A percentile compares a stretch with the other conserved stretches of the same genome.
phyloP scores from a whole-genome alignment of 1,140 invertebrate genomes.

The Myzus persicae region DNA sequence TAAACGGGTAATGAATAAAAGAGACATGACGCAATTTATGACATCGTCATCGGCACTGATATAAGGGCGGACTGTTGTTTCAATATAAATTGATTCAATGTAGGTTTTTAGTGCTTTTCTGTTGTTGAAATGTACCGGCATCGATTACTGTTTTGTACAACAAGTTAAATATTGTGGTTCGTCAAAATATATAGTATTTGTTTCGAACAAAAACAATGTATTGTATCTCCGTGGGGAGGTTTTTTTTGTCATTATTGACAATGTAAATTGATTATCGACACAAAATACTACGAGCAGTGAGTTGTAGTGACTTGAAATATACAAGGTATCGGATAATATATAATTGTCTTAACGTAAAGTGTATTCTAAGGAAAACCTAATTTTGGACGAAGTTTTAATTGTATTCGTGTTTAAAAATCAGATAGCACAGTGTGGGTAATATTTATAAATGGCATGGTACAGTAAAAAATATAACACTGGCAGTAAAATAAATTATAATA shows the following conservation, averaged over 20 bases:
- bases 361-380: not conserved
- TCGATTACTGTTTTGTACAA: too few species aligned
- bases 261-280: too few species aligned
- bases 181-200: not conserved
- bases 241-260: not conserved
- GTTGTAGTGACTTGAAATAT: not conserved
- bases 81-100: not conserved
- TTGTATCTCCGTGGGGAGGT: not conserved
- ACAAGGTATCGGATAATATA: not conserved
- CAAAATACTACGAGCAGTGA: not conserved
- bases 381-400: not conserved
- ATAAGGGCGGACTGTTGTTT: not conserved
- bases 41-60: not conserved
- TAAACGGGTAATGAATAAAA: not conserved
- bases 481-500: not conserved
- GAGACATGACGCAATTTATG: not conserved
- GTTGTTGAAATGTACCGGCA: not conserved
- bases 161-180: too few species aligned
- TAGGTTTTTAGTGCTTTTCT: not conserved
- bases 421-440: not conserved
- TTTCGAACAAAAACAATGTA: not conserved
- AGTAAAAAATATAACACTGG: not conserved
- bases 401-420: not conserved
- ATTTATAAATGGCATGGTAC: not conserved
- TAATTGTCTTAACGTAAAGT: not conserved